These are phyloP conservation scores for Eulemur macaco DNA, from an alignment of 2,113 vertebrate species.

Conservation along the genomic window DNA sequence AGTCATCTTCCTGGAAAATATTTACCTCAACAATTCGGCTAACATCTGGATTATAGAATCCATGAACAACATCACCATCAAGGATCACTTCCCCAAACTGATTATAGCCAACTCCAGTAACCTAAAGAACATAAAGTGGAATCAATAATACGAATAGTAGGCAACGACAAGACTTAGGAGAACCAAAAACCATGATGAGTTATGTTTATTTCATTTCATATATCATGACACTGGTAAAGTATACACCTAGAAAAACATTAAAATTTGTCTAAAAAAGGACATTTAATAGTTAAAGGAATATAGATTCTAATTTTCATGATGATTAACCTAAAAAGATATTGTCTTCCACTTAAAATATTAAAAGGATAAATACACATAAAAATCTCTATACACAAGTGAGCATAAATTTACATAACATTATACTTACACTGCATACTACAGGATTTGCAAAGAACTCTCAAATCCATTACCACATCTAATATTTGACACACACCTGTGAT, in stretches of 20 bases:
- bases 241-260: not conserved
- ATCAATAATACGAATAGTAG: conserved; percentile 8
- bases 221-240: not conserved
- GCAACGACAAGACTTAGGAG: not conserved
- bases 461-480: not conserved
- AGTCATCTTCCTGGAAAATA: not conserved
- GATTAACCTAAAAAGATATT: not conserved
- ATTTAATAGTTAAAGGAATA: not conserved
- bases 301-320: not conserved
- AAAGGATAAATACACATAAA: conserved; percentile 16
- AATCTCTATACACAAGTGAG: not conserved
- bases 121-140: conserved; percentile 83
- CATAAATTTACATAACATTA: not conserved
- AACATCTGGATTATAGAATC: conserved; percentile 92
- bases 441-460: not conserved
- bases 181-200: not conserved
- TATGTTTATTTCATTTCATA: not conserved
- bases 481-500: not conserved
- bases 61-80: conserved; percentile 93
- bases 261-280: not conserved
- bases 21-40: conserved; percentile 95
- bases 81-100: conserved; percentile 92
- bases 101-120: conserved; percentile 98
- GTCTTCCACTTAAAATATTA: not conserved
- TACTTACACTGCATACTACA: not conserved